phyloP scores from a whole-genome alignment of 2,888 invertebrate genomes.

The Leuctra nigra region DNA sequence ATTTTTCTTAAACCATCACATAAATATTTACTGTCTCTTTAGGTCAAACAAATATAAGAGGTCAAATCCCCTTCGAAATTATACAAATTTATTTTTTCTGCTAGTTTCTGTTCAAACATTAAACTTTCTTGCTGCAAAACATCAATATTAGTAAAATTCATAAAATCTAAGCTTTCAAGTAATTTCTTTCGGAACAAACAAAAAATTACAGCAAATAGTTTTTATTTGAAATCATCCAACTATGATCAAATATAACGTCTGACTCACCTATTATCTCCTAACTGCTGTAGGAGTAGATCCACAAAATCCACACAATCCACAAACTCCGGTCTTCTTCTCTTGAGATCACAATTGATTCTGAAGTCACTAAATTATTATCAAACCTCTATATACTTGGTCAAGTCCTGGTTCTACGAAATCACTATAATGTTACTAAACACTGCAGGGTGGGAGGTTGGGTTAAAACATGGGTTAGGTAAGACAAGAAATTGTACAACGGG shows the following conservation, averaged over 20 bases:
- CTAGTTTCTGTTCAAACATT: too few relatives aligned
- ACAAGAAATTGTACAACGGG: slow-evolving; percentile 2
- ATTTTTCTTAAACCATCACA: too few relatives aligned
- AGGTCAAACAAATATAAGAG: too few relatives aligned
- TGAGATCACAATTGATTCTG: neutral
- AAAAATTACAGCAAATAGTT: too few relatives aligned
- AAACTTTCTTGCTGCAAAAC: too few relatives aligned
- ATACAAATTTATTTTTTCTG: too few relatives aligned
- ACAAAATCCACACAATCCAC: neutral
- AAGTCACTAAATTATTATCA: neutral
- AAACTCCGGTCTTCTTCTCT: neutral
- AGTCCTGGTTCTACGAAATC: slow-evolving; percentile 2
- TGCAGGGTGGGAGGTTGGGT: neutral
- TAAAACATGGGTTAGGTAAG: slow-evolving; percentile 11
- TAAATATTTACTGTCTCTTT: too few relatives aligned
- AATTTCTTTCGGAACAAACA: too few relatives aligned
- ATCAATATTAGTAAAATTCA: too few relatives aligned
- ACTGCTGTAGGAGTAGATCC: neutral
- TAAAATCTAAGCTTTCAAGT: too few relatives aligned
- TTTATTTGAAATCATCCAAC: neutral
- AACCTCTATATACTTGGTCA: slow-evolving; percentile 1
- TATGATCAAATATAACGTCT: neutral
- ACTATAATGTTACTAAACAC: neutral
- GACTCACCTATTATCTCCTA: slow-evolving; percentile 3
- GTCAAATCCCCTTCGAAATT: too few relatives aligned